These are phyloP conservation scores for Circaetus gallicus DNA, from an alignment of 2,113 vertebrate species.

Conservation along the genomic window DNA sequence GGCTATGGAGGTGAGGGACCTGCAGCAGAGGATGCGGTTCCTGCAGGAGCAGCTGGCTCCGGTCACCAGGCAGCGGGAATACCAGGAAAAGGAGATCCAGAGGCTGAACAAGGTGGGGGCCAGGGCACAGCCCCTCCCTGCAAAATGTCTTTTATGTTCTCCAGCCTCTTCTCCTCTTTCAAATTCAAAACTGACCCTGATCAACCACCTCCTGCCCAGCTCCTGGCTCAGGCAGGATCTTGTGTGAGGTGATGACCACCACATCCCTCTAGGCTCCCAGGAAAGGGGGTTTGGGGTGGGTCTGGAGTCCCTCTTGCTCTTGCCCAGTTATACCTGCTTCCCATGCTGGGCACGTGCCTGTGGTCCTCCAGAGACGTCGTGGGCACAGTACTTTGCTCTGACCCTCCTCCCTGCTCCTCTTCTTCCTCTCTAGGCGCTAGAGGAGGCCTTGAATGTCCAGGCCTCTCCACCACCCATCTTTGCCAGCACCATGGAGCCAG, in stretches of 20 bases:
- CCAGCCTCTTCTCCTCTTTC: neutral
- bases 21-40: conserved; percentile 89
- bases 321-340: neutral
- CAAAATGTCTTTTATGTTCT: neutral
- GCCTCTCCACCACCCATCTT: conserved; percentile 77
- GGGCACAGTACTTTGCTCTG: neutral
- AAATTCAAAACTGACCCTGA: neutral
- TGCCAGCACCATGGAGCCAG: conserved; percentile 72
- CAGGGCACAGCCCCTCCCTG: neutral
- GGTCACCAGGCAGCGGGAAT: conserved; percentile 88
- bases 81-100: conserved; percentile 97
- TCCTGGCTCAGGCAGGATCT: neutral
- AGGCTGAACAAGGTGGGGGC: conserved; percentile 87
- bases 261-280: neutral
- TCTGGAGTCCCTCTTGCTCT: neutral
- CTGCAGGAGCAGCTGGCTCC: conserved; percentile 92
- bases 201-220: neutral
- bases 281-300: neutral
- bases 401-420: neutral
- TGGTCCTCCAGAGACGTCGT: neutral
- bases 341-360: fast-evolving
- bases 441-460: conserved; percentile 90
- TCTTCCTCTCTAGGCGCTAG: conserved; percentile 80
- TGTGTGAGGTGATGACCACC: neutral
- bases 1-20: conserved; percentile 84